Conservation (phyloP, 2,113 vertebrate species). For the Antigone vipio region DNA sequence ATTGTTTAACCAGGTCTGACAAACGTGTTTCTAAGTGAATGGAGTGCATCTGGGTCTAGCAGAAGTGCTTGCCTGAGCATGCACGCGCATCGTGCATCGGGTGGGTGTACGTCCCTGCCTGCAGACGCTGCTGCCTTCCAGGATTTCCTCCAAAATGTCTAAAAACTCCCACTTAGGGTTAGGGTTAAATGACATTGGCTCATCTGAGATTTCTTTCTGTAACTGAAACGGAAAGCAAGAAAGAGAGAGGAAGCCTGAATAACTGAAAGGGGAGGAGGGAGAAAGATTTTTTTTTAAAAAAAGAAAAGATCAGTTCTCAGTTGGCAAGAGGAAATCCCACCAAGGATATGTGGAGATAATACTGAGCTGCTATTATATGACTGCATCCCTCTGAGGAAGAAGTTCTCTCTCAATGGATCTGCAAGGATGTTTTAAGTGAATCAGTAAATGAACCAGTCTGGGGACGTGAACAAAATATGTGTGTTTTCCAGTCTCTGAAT, state of each 20-base stretch:
- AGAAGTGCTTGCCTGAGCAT: not conserved
- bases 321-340: constrained; percentile 2
- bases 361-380: not conserved
- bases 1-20: constrained; percentile 26
- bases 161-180: not conserved
- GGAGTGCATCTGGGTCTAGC: not conserved
- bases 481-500: constrained; percentile 29
- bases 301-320: not conserved
- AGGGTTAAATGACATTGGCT: not conserved
- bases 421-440: not conserved
- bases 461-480: constrained; percentile 46
- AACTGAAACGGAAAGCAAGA: not conserved
- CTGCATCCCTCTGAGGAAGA: constrained; percentile 26
- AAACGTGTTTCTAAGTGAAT: not conserved
- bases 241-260: not conserved
- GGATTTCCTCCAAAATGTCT: not conserved
- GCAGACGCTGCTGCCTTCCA: not conserved
- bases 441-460: constrained; percentile 31
- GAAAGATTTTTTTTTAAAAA: not conserved
- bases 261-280: not conserved
- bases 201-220: not conserved
- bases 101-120: not conserved
- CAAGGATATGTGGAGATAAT: not conserved
- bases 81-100: not conserved
- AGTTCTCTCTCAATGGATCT: constrained; percentile 35